phyloP scores from a whole-genome alignment of 2,888 invertebrate genomes.

The Caenorhabditis zanzibari region DNA sequence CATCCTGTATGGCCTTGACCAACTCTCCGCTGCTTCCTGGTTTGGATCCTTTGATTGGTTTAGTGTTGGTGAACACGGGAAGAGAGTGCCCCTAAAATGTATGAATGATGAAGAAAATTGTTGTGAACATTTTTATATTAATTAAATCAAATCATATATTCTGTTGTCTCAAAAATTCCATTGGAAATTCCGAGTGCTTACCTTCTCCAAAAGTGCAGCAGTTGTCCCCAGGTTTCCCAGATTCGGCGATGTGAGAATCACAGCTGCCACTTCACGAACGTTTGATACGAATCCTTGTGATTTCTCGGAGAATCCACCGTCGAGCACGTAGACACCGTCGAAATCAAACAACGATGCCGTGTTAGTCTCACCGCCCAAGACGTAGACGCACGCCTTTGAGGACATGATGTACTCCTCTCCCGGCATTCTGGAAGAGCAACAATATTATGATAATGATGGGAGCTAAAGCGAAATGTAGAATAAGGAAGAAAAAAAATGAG shows the following conservation, averaged over 20 bases:
- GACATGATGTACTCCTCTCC: conserved; percentile 57
- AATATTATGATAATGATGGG: neutral
- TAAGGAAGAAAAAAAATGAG: neutral
- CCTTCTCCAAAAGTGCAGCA: conserved; percentile 33
- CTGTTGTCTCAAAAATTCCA: too few relatives aligned
- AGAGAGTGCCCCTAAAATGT: conserved; percentile 14
- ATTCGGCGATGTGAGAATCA: conserved; percentile 57
- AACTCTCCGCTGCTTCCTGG: conserved; percentile 45
- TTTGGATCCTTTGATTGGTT: conserved; percentile 40
- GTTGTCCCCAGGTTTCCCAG: conserved; percentile 46
- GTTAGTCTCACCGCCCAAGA: conserved; percentile 40
- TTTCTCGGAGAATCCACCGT: conserved; percentile 54
- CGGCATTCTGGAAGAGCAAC: conserved; percentile 27
- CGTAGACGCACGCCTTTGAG: conserved; percentile 57
- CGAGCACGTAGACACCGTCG: conserved; percentile 56
- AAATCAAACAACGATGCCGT: conserved; percentile 49
- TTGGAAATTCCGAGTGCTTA: too few relatives aligned
- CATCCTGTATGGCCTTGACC: conserved; percentile 49
- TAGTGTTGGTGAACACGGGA: conserved; percentile 43
- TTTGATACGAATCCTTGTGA: conserved; percentile 43
- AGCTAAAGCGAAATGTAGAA: conserved; percentile 1
- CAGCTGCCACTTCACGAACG: conserved; percentile 34
- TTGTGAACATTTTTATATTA: too few relatives aligned
- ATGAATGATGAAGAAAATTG: too few relatives aligned
- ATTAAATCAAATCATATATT: too few relatives aligned